Conservation (phyloP, 2,797 vertebrate genomes). For the Pampus argenteus region DNA sequence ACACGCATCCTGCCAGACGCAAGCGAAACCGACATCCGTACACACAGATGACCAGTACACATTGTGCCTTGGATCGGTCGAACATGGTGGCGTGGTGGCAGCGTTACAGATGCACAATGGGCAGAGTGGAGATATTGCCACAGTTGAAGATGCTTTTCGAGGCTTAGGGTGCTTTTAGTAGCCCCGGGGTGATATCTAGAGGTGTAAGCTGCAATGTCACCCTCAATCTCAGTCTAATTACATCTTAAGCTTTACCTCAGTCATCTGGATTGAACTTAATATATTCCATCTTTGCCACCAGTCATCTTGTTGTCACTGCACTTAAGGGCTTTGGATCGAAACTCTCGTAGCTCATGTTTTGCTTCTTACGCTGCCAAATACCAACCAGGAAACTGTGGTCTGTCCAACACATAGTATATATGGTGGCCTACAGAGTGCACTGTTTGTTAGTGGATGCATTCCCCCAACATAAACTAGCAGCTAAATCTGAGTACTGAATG, state of each 20-base stretch:
- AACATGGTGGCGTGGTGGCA: slow-evolving; percentile 61
- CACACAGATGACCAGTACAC: slow-evolving; percentile 57
- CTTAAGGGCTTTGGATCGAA: slow-evolving; percentile 59
- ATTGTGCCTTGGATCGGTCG: slow-evolving; percentile 72
- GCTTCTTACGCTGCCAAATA: slow-evolving; percentile 61
- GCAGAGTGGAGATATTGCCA: slow-evolving; percentile 23
- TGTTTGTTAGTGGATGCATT: slow-evolving; percentile 49
- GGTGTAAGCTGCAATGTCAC: slow-evolving; percentile 61
- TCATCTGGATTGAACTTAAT: slow-evolving; percentile 50
- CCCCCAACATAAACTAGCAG: slow-evolving; percentile 37
- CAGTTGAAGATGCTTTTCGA: slow-evolving; percentile 46
- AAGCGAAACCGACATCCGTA: slow-evolving; percentile 76
- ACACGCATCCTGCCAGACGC: slow-evolving; percentile 65
- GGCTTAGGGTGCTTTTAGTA: slow-evolving; percentile 51
- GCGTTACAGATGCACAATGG: slow-evolving; percentile 62
- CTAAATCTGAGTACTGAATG: slow-evolving; percentile 29
- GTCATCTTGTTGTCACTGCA: slow-evolving; percentile 63
- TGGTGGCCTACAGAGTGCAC: slow-evolving; percentile 38
- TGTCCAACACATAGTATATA: slow-evolving; percentile 60
- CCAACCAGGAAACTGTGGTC: slow-evolving; percentile 73
- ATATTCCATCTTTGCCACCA: slow-evolving; percentile 51
- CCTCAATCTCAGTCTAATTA: slow-evolving; percentile 57
- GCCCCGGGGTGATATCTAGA: slow-evolving; percentile 50
- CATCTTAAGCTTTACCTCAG: slow-evolving; percentile 38
- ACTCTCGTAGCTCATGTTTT: slow-evolving; percentile 48